Evolutionary conservation across 2,888 invertebrate genomes (phyloP).

Genomic region (Thymelicus acteon): DNA sequence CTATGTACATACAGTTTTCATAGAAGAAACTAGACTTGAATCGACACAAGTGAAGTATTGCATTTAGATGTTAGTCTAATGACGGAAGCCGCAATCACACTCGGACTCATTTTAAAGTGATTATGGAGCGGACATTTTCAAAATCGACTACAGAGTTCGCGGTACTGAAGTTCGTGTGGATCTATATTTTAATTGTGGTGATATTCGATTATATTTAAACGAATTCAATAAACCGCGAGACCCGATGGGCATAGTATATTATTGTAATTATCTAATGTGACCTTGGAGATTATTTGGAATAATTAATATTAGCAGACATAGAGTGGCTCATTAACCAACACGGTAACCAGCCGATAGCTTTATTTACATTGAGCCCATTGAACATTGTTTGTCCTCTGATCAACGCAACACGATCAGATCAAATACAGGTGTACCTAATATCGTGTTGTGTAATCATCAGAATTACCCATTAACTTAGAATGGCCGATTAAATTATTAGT

Average conservation of each 20-base stretch:
- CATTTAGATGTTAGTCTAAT: conserved; percentile 46
- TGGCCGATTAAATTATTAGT: conserved; percentile 26
- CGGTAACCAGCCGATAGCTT: conserved; percentile 3
- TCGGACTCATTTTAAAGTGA: conserved; percentile 15
- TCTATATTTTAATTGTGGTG: conserved; percentile 17
- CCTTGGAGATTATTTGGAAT: conserved; percentile 34
- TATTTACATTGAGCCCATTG: conserved; percentile 1
- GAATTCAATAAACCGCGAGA: conserved; percentile 16
- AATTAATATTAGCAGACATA: conserved; percentile 32
- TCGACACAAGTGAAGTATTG: conserved; percentile 44
- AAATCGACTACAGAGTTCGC: conserved; percentile 10
- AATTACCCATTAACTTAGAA: background rate
- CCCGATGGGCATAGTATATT: conserved; percentile 19
- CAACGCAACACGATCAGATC: background rate
- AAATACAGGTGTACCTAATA: background rate
- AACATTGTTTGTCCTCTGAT: background rate
- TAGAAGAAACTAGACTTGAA: conserved; percentile 39
- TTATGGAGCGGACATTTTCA: conserved; percentile 16
- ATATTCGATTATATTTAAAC: conserved; percentile 4
- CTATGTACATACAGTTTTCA: conserved; percentile 57
- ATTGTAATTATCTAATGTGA: conserved; percentile 27
- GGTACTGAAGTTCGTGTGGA: conserved; percentile 13
- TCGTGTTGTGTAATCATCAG: background rate
- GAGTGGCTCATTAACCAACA: conserved; percentile 1
- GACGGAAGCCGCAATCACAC: conserved; percentile 25